Base-by-base conservation (phyloP, 2,797 vertebrate species). In the Crypturellus tataupa region DNA sequence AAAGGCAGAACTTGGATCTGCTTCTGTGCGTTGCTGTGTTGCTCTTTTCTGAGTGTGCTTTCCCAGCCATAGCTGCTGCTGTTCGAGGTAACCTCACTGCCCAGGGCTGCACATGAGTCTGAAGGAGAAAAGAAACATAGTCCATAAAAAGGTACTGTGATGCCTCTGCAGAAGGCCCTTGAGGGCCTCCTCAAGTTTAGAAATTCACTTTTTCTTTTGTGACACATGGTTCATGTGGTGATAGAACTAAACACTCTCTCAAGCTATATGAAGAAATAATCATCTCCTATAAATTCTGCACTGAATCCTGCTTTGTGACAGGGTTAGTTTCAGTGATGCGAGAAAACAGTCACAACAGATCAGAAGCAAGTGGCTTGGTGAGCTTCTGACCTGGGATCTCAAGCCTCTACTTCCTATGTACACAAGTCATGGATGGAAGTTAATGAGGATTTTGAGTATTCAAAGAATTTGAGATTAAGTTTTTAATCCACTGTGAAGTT, bases 321-420 rank as follows among this genome's bases (percentile, higher is more conserved):
- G 5, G 0, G 1, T 68, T 42, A 55, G 5, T 72, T 78, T 78
- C n/a, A 7, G n/a, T 3, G 1, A 10, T 0, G 0, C 29, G 58
- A 80, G 81, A 65, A 90, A 80, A 68, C 0, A 83, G 56, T 64
- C 40, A 47, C 0, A 0, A 19, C 53, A 77, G 69, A 71, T 23
- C 9, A 85, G 80, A 85, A 37, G 47, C 62, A 73, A 89, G 59
- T 10, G 39, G 62, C 47, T 73, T 1, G 1, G 18, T 53, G 83
- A 25, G 56, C 63, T 91, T 71, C 63, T 89, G 75, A 94, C 71
- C 64, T 92, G 0, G 0, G 13, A 12, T 80, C 72, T 85, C 47
- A 35, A 0, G 2, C 53, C 2, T 15, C 17, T 6, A 4, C 51
- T 93, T 90, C 80, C 86, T 60, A 39, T n/a, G 25, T 2, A 21